phyloP scores from a whole-genome alignment of 2,113 vertebrate species.

The Eolophus roseicapilla region DNA sequence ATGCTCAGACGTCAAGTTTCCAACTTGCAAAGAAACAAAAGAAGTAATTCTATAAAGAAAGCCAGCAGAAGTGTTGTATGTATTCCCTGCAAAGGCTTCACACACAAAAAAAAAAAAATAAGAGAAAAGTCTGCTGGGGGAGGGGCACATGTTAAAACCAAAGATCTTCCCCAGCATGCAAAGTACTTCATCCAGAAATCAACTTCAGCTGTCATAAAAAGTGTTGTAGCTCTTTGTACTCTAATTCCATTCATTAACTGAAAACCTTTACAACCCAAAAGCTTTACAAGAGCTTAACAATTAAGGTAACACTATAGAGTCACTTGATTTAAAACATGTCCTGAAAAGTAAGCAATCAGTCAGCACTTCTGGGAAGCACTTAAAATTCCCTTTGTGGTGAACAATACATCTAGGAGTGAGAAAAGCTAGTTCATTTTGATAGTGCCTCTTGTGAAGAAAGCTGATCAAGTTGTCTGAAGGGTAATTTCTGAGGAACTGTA shows the following conservation, averaged over 20 bases:
- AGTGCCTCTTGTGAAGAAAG: neutral
- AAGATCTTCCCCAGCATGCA: neutral
- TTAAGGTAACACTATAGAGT: constrained; percentile 39
- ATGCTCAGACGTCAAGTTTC: neutral
- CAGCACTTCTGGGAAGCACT: constrained; percentile 7
- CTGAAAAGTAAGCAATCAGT: constrained; percentile 54
- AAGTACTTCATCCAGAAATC: constrained; percentile 20
- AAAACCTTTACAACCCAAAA: neutral
- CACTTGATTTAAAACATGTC: constrained; percentile 34
- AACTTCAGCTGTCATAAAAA: constrained; percentile 30
- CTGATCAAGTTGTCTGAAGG: neutral
- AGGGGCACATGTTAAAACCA: neutral
- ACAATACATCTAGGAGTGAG: neutral
- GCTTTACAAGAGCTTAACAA: constrained; percentile 42
- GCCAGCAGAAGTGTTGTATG: neutral
- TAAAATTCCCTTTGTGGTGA: neutral
- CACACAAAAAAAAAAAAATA: neutral
- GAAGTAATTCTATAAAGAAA: neutral
- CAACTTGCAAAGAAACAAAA: neutral
- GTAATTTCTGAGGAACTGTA: neutral
- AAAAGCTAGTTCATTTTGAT: neutral
- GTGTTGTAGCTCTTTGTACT: neutral
- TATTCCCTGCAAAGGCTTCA: neutral
- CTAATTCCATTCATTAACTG: constrained; percentile 28
- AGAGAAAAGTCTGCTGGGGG: neutral